phyloP scores from a whole-genome alignment of 2,888 invertebrate species.

The Drosophila sordidula region DNA sequence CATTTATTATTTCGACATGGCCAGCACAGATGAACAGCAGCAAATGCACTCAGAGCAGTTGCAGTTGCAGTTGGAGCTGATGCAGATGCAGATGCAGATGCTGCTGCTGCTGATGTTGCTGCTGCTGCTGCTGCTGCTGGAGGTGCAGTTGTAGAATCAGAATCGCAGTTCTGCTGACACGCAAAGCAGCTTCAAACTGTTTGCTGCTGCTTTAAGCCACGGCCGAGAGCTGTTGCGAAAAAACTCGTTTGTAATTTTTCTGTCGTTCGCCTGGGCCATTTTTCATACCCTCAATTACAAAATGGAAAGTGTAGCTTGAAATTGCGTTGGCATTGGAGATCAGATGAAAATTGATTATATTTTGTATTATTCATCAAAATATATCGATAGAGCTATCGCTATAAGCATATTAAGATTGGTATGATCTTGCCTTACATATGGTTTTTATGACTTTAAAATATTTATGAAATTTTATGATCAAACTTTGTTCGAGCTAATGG shows the following conservation, averaged over 20 bases:
- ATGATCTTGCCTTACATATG: too few species aligned
- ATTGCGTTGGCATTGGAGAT: not conserved
- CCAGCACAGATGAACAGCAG: constrained; percentile 27
- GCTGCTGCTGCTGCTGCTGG: not conserved
- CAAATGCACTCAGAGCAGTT: not conserved
- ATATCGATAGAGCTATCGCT: not conserved
- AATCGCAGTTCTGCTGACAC: constrained; percentile 53
- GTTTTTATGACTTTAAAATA: too few species aligned
- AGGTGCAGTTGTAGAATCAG: constrained; percentile 19
- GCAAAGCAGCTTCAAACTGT: constrained; percentile 48
- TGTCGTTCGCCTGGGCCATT: constrained; percentile 6
- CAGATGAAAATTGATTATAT: not conserved
- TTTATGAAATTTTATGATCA: too few species aligned
- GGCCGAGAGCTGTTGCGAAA: constrained; percentile 33
- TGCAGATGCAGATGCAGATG: constrained; percentile 17
- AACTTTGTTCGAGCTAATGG: too few species aligned
- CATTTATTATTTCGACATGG: constrained; percentile 79
- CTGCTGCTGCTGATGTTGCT: constrained; percentile 5
- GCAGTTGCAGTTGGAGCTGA: constrained; percentile 11
- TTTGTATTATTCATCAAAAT: not conserved
- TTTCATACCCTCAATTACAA: constrained; percentile 37
- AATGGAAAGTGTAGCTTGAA: constrained; percentile 34
- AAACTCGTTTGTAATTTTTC: constrained; percentile 34
- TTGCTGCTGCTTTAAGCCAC: constrained; percentile 35
- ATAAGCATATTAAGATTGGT: not conserved